Conservation (phyloP, 2,888 invertebrate genomes). For the Agrochola lota region DNA sequence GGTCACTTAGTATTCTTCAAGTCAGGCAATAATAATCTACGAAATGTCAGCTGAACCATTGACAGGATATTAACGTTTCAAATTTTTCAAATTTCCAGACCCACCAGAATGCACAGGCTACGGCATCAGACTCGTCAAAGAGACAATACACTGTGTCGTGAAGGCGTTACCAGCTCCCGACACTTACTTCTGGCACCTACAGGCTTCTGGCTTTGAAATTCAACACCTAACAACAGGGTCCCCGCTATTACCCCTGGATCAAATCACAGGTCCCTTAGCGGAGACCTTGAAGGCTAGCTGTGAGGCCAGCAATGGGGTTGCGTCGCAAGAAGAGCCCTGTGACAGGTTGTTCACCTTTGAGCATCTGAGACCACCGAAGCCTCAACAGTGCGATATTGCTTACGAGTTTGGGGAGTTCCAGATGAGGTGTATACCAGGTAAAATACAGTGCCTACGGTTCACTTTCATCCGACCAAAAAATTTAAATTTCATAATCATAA, state of each 20-base stretch:
- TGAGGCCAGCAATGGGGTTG: conserved; percentile 85
- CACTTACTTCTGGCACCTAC: conserved; percentile 86
- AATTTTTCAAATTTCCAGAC: conserved; percentile 72
- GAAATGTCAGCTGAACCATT: not conserved
- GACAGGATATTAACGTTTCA: not conserved
- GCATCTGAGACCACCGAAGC: conserved; percentile 83
- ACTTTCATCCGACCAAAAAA: not conserved
- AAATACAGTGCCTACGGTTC: not conserved
- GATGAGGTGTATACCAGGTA: conserved; percentile 87
- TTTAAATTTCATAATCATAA: not conserved
- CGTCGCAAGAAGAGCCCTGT: conserved; percentile 83
- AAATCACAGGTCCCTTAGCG: conserved; percentile 83
- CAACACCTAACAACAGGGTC: conserved; percentile 86
- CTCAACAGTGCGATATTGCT: conserved; percentile 84
- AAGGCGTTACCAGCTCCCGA: conserved; percentile 82
- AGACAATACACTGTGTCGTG: conserved; percentile 83
- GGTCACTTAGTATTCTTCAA: not conserved
- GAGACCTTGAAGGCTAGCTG: conserved; percentile 80
- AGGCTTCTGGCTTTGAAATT: conserved; percentile 79
- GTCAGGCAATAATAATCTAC: not conserved
- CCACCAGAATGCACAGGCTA: conserved; percentile 84
- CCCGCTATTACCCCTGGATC: conserved; percentile 79
- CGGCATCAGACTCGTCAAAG: conserved; percentile 82
- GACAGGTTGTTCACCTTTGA: conserved; percentile 81
- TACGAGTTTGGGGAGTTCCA: conserved; percentile 86